Evolutionary conservation across 2,888 invertebrate species (phyloP).

Genomic region (Torymus auratus): DNA sequence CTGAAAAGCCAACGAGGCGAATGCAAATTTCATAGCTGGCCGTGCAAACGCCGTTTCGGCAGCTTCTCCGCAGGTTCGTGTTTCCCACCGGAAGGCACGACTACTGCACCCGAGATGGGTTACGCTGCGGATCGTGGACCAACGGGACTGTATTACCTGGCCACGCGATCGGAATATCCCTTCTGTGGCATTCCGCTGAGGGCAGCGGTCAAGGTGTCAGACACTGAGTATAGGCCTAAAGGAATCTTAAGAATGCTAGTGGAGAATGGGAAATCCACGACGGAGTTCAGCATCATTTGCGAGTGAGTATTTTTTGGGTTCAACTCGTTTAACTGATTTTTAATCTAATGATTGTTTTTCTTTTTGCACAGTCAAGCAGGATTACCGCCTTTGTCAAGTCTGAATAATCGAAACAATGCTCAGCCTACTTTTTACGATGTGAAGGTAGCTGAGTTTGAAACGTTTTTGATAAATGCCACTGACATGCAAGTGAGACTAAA

Average conservation of each 20-base stretch:
- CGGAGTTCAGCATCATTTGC: conserved; percentile 77
- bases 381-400: conserved; percentile 59
- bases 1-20: conserved; percentile 73
- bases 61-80: conserved; percentile 79
- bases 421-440: conserved; percentile 67
- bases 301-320: conserved; percentile 74
- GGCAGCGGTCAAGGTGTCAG: conserved; percentile 77
- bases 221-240: conserved; percentile 74
- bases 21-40: conserved; percentile 79
- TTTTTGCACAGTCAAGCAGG: conserved; percentile 31
- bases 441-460: conserved; percentile 65
- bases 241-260: conserved; percentile 77
- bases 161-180: conserved; percentile 77
- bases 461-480: conserved; percentile 59
- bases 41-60: conserved; percentile 78
- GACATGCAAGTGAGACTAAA: conserved; percentile 64
- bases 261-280: conserved; percentile 73
- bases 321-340: background rate
- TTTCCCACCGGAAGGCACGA: conserved; percentile 76
- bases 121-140: conserved; percentile 70
- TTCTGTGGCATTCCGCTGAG: conserved; percentile 81
- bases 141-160: conserved; percentile 79
- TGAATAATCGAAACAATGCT: conserved; percentile 63
- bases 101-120: conserved; percentile 72
- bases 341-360: background rate